A percentile compares a stretch with the other conserved stretches of the same genome.
phyloP scores from a whole-genome alignment of 2,113 vertebrate genomes.

The Xyliphius kryptos region DNA sequence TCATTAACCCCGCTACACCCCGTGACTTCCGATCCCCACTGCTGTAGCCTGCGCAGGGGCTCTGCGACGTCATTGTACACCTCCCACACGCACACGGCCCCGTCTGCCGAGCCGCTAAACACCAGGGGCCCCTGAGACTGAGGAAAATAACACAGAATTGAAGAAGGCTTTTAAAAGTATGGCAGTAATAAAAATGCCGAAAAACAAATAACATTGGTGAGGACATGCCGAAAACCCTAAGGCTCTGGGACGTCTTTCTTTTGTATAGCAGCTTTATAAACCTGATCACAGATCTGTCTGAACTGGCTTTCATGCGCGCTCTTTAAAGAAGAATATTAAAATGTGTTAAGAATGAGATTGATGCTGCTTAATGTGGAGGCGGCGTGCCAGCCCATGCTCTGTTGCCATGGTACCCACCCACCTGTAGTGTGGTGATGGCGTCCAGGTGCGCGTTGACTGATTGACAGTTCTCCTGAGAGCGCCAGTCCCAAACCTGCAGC shows the following conservation, averaged over 20 bases:
- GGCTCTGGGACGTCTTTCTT: too few relatives aligned
- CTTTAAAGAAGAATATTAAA: constrained; percentile 19
- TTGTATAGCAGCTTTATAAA: too few relatives aligned
- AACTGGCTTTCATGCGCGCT: background rate
- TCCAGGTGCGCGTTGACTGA: constrained; percentile 67
- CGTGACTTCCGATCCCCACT: constrained; percentile 59
- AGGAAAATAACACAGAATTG: constrained; percentile 10
- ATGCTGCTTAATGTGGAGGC: constrained; percentile 29
- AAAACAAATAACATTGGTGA: too few relatives aligned
- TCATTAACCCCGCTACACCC: constrained; percentile 47
- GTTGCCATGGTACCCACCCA: constrained; percentile 48
- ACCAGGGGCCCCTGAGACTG: constrained; percentile 71
- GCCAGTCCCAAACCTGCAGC: constrained; percentile 72
- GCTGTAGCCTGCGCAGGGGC: constrained; percentile 56
- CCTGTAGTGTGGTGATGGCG: constrained; percentile 66
- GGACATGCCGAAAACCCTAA: too few relatives aligned
- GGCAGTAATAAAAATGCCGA: too few relatives aligned
- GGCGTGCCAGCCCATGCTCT: constrained; percentile 1
- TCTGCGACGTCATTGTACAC: constrained; percentile 43
- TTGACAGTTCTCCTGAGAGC: constrained; percentile 63
- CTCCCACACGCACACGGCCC: constrained; percentile 68
- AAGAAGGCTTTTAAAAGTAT: background rate
- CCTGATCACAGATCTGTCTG: too few relatives aligned
- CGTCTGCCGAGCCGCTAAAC: constrained; percentile 65
- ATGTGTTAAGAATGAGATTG: constrained; percentile 11